phyloP scores from a whole-genome alignment of 2,797 vertebrate species.

The Etheostoma perlongum region DNA sequence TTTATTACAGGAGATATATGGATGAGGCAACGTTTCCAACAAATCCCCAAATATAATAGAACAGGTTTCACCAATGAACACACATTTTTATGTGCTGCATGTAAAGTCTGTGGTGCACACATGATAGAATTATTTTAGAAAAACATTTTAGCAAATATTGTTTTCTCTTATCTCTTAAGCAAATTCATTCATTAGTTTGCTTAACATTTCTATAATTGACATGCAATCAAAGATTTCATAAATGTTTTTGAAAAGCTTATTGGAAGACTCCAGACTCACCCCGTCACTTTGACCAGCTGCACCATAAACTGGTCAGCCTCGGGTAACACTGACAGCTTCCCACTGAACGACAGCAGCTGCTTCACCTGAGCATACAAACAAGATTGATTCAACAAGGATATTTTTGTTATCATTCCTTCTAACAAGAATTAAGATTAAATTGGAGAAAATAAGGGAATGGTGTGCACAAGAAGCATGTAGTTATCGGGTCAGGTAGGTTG shows the following conservation, averaged over 20 bases:
- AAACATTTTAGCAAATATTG: background rate
- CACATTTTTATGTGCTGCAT: background rate
- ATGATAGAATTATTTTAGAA: background rate
- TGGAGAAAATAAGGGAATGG: background rate
- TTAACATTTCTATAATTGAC: background rate
- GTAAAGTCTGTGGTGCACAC: background rate
- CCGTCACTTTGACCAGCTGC: conserved; percentile 83
- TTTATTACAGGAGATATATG: background rate
- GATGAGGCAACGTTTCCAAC: background rate
- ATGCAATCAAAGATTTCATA: background rate
- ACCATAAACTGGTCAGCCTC: conserved; percentile 88
- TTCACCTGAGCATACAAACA: conserved; percentile 76
- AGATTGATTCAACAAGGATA: background rate
- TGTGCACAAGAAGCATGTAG: background rate
- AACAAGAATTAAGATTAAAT: background rate
- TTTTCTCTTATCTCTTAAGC: too few species aligned
- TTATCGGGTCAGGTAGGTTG: background rate
- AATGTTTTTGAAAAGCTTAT: background rate
- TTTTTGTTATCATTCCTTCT: background rate
- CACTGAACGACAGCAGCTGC: conserved; percentile 80
- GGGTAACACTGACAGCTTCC: conserved; percentile 75
- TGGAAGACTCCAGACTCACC: conserved; percentile 69
- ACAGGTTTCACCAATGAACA: background rate
- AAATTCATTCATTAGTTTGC: background rate
- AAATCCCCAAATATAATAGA: background rate